Evolutionary conservation across 30 jellyfish, hydroid and myxozoan genomes (phyloP).

Genomic region (Aurelia aurita): DNA sequence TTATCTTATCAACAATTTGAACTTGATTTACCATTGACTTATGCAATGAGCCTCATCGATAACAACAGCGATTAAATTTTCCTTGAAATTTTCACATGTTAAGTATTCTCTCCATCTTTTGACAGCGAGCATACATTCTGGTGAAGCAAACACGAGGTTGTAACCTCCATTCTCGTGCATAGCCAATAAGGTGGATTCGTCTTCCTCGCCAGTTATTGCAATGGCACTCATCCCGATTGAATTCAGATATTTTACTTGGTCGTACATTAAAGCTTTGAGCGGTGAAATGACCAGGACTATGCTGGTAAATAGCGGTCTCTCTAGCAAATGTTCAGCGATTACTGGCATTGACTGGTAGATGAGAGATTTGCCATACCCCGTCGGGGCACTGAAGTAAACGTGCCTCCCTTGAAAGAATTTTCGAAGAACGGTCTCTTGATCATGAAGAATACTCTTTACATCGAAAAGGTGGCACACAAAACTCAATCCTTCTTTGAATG

Average conservation of each 20-base stretch:
- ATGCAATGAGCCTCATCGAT: slow-evolving; percentile 45
- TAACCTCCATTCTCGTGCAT: slow-evolving; percentile 27
- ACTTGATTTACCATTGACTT: slow-evolving; percentile 29
- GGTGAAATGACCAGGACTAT: slow-evolving; percentile 42
- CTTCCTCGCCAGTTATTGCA: slow-evolving; percentile 1
- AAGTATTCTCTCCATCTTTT: slow-evolving; percentile 29
- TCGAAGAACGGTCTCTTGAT: slow-evolving; percentile 12
- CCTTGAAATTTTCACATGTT: neutral
- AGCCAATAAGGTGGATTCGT: neutral
- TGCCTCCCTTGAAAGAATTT: slow-evolving; percentile 4
- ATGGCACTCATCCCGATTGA: slow-evolving; percentile 19
- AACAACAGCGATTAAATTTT: slow-evolving; percentile 15
- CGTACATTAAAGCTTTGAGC: slow-evolving; percentile 23
- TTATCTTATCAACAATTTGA: no score
- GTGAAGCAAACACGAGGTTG: slow-evolving; percentile 36
- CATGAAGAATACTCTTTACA: neutral
- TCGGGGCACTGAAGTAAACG: slow-evolving; percentile 16
- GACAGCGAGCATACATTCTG: slow-evolving; percentile 24
- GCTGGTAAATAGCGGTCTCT: slow-evolving; percentile 4
- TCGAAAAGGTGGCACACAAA: neutral
- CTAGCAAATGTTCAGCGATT: slow-evolving; percentile 22
- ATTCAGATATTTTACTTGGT: slow-evolving; percentile 14
- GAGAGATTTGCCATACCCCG: slow-evolving; percentile 1
- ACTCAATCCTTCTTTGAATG: slow-evolving; percentile 7
- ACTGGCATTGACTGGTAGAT: slow-evolving; percentile 3